A percentile compares a stretch with the other conserved stretches of the same genome.
phyloP scores from a whole-genome alignment of 2,888 invertebrate genomes.

The Luperina nickerlii region DNA sequence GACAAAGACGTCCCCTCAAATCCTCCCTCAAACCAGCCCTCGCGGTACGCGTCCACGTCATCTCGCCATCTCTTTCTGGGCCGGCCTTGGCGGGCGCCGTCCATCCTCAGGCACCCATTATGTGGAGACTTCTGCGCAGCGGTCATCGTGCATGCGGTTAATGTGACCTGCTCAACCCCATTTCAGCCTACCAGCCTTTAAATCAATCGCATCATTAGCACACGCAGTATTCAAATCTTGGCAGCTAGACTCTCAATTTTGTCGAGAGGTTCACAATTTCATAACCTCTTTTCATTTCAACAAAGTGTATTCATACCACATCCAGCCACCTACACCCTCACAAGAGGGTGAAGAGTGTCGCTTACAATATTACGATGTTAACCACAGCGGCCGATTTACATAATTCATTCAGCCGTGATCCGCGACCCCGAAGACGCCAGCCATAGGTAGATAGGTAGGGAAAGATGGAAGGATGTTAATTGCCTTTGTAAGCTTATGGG shows the following conservation, averaged over 20 bases:
- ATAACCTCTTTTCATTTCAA: background rate
- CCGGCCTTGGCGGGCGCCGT: no score
- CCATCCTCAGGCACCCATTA: no score
- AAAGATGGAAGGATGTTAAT: conserved; percentile 70
- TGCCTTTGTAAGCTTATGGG: conserved; percentile 71
- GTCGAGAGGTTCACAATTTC: background rate
- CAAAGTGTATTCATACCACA: conserved; percentile 35
- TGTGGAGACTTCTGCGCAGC: no score
- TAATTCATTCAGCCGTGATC: conserved; percentile 83
- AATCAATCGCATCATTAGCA: background rate
- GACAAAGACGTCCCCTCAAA: no score
- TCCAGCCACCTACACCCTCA: conserved; percentile 49
- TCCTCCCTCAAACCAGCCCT: no score
- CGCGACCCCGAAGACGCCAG: conserved; percentile 65
- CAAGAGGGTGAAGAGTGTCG: conserved; percentile 82
- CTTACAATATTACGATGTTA: conserved; percentile 90
- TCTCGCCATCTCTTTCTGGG: no score
- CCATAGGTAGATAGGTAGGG: conserved; percentile 63
- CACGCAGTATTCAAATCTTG: background rate
- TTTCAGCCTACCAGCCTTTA: no score
- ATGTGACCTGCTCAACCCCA: no score
- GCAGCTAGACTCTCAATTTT: background rate
- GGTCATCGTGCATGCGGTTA: no score
- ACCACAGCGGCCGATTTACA: conserved; percentile 88
- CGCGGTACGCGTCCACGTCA: no score